Evolutionary conservation across 2,113 vertebrate species (phyloP).

Genomic region (Phyllostomus discolor): DNA sequence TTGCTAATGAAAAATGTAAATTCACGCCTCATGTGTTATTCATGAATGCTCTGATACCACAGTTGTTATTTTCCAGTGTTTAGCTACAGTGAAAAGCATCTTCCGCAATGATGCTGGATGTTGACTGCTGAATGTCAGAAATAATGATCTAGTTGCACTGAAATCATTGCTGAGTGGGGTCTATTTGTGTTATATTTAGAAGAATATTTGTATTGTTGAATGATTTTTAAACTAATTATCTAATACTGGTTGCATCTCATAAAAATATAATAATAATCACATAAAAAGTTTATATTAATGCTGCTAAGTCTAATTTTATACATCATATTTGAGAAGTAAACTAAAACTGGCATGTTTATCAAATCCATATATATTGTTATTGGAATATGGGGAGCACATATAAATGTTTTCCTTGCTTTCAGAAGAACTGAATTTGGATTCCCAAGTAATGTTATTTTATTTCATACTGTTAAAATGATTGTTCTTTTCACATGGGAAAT

Average conservation of each 20-base stretch:
- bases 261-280: conserved; percentile 39
- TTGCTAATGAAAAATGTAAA: conserved; percentile 68
- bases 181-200: conserved; percentile 38
- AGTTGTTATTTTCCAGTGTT: conserved; percentile 58
- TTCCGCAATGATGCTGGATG: not conserved
- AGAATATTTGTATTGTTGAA: conserved; percentile 47
- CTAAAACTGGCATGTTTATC: conserved; percentile 13
- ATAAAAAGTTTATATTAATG: conserved; percentile 19
- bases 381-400: not conserved
- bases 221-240: conserved; percentile 65
- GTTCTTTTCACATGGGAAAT: conserved; percentile 6
- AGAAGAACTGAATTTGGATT: not conserved
- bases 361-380: not conserved
- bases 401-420: not conserved
- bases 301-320: not conserved
- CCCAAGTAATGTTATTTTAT: not conserved
- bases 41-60: conserved; percentile 51
- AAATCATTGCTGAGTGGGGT: conserved; percentile 57
- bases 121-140: conserved; percentile 56
- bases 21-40: conserved; percentile 59
- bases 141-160: conserved; percentile 46
- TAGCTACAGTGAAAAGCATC: conserved; percentile 53
- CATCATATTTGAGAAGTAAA: conserved; percentile 8
- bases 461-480: not conserved
- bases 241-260: not conserved